Percentiles rank a stretch among this genome's conserved stretches.
Conservation (phyloP, 1,140 invertebrate genomes). For the Drosophila murphyi region DNA sequence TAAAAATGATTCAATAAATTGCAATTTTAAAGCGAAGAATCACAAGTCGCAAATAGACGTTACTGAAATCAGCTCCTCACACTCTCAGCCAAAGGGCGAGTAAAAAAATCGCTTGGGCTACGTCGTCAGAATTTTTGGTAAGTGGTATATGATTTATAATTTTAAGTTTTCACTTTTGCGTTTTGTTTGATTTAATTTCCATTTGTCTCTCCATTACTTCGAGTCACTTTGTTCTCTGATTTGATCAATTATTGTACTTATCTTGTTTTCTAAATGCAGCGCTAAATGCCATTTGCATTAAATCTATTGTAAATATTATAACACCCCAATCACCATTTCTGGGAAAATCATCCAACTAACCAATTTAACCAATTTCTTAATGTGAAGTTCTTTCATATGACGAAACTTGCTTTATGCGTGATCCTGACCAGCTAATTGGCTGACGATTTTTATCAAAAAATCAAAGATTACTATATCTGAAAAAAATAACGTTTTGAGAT, state of each 20-base stretch:
- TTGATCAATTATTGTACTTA: slow-evolving; percentile 50
- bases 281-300: slow-evolving; percentile 53
- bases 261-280: slow-evolving; percentile 42
- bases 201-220: slow-evolving; percentile 36
- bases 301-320: slow-evolving; percentile 63
- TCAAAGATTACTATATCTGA: neutral
- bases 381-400: slow-evolving; percentile 44
- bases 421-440: slow-evolving; percentile 38
- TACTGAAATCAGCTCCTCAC: slow-evolving; percentile 67
- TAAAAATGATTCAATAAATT: slow-evolving; percentile 58
- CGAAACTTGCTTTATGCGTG: slow-evolving; percentile 48
- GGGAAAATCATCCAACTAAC: slow-evolving; percentile 17
- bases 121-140: slow-evolving; percentile 57
- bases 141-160: slow-evolving; percentile 52
- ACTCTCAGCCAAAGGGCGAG: slow-evolving; percentile 43
- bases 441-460: neutral
- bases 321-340: slow-evolving; percentile 31
- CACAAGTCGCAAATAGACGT: slow-evolving; percentile 73
- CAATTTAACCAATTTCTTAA: slow-evolving; percentile 36
- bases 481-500: slow-evolving; percentile 21
- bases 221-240: slow-evolving; percentile 55
- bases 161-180: slow-evolving; percentile 49
- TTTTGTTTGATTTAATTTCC: slow-evolving; percentile 53
- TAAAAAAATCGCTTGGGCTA: slow-evolving; percentile 61
- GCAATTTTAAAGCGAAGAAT: slow-evolving; percentile 82